These are phyloP conservation scores for Calyptomena viridis DNA, from an alignment of 2,113 vertebrate genomes.

Conservation along the genomic window DNA sequence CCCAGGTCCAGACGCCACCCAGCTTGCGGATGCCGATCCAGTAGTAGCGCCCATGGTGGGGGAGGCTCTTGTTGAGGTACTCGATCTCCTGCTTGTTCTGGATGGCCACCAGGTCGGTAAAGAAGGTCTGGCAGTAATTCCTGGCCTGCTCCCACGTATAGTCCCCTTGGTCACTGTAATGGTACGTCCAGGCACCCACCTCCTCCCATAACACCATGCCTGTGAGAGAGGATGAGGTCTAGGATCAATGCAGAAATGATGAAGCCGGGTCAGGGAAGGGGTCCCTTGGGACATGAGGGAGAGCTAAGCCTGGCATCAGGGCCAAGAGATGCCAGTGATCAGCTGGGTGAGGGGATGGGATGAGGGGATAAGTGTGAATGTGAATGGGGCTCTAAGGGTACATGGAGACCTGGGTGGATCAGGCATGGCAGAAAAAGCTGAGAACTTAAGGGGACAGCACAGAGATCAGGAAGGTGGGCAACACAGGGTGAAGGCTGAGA, in stretches of 20 bases:
- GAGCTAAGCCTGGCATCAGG: not conserved
- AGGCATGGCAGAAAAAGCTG: not conserved
- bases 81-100: conserved; percentile 87
- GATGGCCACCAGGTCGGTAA: conserved; percentile 93
- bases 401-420: not conserved
- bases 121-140: conserved; percentile 75
- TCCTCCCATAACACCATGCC: conserved; percentile 56
- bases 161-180: conserved; percentile 21
- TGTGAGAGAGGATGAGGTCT: not conserved
- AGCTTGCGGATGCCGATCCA: conserved; percentile 94
- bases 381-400: not conserved
- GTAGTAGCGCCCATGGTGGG: conserved; percentile 71
- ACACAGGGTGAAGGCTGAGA: not conserved
- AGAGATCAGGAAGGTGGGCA: not conserved
- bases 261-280: not conserved
- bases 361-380: not conserved
- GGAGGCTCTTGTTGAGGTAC: conserved; percentile 79
- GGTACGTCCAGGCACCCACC: conserved; percentile 85
- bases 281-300: not conserved
- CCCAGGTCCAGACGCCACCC: conserved; percentile 84
- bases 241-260: not conserved
- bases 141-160: conserved; percentile 79
- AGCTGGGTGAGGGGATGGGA: not conserved
- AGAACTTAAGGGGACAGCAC: not conserved
- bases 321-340: not conserved